Conservation (phyloP, 2,797 vertebrate species). For the Tarsius wallacei region DNA sequence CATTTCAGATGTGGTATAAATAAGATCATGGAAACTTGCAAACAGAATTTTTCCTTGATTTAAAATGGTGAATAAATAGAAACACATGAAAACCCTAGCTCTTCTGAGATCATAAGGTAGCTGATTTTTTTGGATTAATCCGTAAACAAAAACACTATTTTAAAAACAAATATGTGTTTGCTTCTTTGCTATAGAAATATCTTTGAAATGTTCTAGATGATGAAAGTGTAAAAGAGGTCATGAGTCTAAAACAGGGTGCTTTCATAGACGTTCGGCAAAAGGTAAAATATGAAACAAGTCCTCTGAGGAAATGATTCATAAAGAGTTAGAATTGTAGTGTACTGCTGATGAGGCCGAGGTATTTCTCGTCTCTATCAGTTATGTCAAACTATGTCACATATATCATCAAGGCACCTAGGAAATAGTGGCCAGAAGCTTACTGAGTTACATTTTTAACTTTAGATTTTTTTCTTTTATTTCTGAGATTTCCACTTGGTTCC, state of each 20-base stretch:
- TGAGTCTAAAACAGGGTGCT: background rate
- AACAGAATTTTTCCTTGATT: constrained; percentile 49
- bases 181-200: constrained; percentile 2
- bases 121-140: constrained; percentile 31
- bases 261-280: constrained; percentile 26
- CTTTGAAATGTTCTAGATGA: background rate
- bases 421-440: background rate
- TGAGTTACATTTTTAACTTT: constrained; percentile 28
- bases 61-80: constrained; percentile 38
- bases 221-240: background rate
- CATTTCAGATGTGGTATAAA: background rate
- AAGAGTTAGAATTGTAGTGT: background rate
- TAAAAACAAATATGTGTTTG: background rate
- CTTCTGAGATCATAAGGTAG: background rate
- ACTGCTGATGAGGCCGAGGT: background rate
- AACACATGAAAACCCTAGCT: background rate
- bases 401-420: background rate
- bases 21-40: background rate
- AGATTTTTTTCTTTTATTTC: constrained; percentile 7
- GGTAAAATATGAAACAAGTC: constrained; percentile 2
- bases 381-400: background rate
- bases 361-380: background rate
- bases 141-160: constrained; percentile 19
- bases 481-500: background rate
- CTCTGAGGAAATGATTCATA: constrained; percentile 14